Base-by-base conservation (phyloP, 2,113 vertebrate genomes). In the Phycodurus eques region DNA sequence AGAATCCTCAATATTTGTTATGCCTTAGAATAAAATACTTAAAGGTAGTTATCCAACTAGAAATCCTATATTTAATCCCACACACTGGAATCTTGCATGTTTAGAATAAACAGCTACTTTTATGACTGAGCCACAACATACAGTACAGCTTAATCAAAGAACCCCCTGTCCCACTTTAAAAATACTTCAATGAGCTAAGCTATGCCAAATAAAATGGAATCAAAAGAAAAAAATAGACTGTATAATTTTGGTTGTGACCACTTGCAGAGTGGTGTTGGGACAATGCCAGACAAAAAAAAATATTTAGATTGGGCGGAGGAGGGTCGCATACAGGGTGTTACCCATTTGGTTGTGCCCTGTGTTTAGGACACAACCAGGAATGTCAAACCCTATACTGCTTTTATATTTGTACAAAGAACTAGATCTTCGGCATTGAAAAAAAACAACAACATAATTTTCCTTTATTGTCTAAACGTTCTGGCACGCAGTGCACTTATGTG, bases 391-490 rank as follows among this genome's bases (percentile, higher is more conserved):
- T 20, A 44, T 42, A 13, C 10, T 64, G 19, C 61, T n/a, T 64
- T 43, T 22, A 39, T 65, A 22, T 44, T 63, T 20, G 27, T 31
- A n/a, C 61, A 42, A 3, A 39, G 42, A 43, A 63, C 42, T 20
- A 62, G 14, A 63, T 63, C 44, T 44, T 44, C 22, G n/a, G 20
- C n/a, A 1, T 46, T 22, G 42, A 49, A 46, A 13, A 47, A 66
- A 35, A 19, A 53, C 20, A 66, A 31, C 44, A 66, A 27, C 43
- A 31, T 15, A 8, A 66, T 46, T 31, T 14, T 44, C 8, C 44
- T 47, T 47, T 47, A 66, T 66, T 47, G 44, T 66, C n/a, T 66
- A 27, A 66, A 66, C 43, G 27, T 65, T 65, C 63, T 65, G 63
- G 63, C 63, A 44, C 5, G 42, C 42, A 22, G 42, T 22, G 42